Percentiles rank a stretch among this genome's conserved stretches.
Evolutionary conservation across 2,888 invertebrate genomes (phyloP).

Genomic region (Sphaerophoria rueppellii): DNA sequence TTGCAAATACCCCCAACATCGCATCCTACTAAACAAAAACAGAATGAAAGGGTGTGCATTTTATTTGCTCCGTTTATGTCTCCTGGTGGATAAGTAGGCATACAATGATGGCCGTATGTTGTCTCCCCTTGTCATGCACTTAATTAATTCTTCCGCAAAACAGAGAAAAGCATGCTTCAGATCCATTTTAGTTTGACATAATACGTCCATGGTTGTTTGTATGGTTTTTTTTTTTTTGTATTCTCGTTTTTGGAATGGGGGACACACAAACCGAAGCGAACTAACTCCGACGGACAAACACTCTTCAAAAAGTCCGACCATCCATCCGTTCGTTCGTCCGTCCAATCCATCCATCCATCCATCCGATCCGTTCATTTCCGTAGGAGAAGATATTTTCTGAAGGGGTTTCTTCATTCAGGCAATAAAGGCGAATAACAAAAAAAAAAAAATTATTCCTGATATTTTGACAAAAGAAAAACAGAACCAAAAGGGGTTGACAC

Average conservation of each 20-base stretch:
- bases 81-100: background rate
- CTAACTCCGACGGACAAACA: conserved; percentile 24
- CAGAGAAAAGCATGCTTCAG: conserved; percentile 65
- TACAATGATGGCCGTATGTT: background rate
- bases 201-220: conserved; percentile 47
- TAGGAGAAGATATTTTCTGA: conserved; percentile 51
- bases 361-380: conserved; percentile 38
- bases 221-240: conserved; percentile 14
- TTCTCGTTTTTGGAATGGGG: background rate
- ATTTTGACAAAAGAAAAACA: conserved; percentile 67
- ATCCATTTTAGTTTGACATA: conserved; percentile 73
- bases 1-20: conserved; percentile 61
- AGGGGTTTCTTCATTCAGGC: conserved; percentile 69
- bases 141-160: conserved; percentile 73
- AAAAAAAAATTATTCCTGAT: conserved; percentile 33
- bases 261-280: background rate
- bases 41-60: conserved; percentile 63
- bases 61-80: conserved; percentile 50
- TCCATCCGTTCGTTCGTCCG: conserved; percentile 50
- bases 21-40: conserved; percentile 12
- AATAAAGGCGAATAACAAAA: conserved; percentile 65
- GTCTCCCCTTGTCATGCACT: conserved; percentile 57
- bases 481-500: conserved; percentile 69
- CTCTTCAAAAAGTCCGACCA: conserved; percentile 60
- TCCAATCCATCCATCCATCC: conserved; percentile 42